A percentile compares a stretch with the other conserved stretches of the same genome.
These are phyloP conservation scores for Eupithecia pulchellata DNA, from an alignment of 2,888 invertebrate genomes.

Conservation along the genomic window DNA sequence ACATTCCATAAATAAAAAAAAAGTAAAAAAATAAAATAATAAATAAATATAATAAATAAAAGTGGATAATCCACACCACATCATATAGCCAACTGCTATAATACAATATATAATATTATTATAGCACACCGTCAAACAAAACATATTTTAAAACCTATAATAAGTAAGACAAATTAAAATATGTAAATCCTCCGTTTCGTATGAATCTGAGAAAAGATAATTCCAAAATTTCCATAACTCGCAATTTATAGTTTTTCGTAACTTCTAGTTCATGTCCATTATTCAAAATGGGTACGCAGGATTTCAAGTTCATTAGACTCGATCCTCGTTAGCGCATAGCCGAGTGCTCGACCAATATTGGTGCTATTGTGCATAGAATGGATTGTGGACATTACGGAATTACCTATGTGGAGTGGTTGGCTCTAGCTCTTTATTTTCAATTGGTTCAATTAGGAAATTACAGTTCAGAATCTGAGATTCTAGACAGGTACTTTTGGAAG, in stretches of 20 bases:
- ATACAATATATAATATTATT: too few relatives aligned
- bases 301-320: conserved; percentile 83
- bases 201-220: not conserved
- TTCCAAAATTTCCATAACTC: not conserved
- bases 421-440: not conserved
- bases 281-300: conserved; percentile 79
- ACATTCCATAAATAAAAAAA: too few relatives aligned
- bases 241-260: conserved; percentile 50
- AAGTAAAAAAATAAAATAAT: too few relatives aligned
- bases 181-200: too few relatives aligned
- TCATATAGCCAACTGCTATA: too few relatives aligned
- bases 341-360: conserved; percentile 82
- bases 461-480: not conserved
- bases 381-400: conserved; percentile 19
- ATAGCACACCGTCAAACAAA: too few relatives aligned
- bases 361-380: conserved; percentile 59
- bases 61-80: too few relatives aligned
- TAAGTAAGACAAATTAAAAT: too few relatives aligned
- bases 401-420: conserved; percentile 26
- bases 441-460: not conserved
- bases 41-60: too few relatives aligned
- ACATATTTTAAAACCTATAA: too few relatives aligned
- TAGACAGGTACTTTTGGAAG: not conserved
- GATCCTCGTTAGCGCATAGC: conserved; percentile 79
- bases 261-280: conserved; percentile 69